phyloP scores from a whole-genome alignment of 2,113 vertebrate species.

The Centropus bengalensis region DNA sequence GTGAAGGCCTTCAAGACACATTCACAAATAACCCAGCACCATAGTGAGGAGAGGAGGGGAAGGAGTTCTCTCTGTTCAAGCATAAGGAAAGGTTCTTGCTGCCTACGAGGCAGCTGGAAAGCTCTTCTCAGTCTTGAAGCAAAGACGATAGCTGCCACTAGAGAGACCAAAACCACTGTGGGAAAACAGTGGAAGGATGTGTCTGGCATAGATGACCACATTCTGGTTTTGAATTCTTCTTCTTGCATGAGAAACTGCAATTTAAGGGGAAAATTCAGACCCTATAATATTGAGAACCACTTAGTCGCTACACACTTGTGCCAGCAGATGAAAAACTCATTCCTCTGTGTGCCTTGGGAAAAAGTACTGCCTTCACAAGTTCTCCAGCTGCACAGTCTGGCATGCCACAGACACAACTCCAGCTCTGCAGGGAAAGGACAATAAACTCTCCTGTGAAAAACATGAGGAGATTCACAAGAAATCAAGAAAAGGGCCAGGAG shows the following conservation, averaged over 20 bases:
- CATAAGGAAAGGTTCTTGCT: conserved; percentile 12
- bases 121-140: conserved; percentile 31
- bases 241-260: conserved; percentile 45
- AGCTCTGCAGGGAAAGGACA: not conserved
- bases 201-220: conserved; percentile 19
- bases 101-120: conserved; percentile 35
- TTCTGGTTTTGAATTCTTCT: conserved; percentile 53
- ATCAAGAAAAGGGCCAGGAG: not conserved
- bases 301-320: conserved; percentile 6
- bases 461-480: not conserved
- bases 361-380: conserved; percentile 53
- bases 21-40: not conserved
- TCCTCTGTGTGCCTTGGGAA: conserved; percentile 28
- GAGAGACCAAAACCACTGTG: conserved; percentile 21
- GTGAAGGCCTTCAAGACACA: not conserved
- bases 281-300: conserved; percentile 43
- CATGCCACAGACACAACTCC: not conserved
- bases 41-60: not conserved
- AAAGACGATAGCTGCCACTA: not conserved
- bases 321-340: conserved; percentile 46
- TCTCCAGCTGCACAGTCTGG: not conserved
- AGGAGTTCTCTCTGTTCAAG: not conserved
- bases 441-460: not conserved
- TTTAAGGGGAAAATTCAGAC: conserved; percentile 25
- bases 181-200: conserved; percentile 9